Conservation (phyloP, 2,113 vertebrate genomes). For the Sardina pilchardus region DNA sequence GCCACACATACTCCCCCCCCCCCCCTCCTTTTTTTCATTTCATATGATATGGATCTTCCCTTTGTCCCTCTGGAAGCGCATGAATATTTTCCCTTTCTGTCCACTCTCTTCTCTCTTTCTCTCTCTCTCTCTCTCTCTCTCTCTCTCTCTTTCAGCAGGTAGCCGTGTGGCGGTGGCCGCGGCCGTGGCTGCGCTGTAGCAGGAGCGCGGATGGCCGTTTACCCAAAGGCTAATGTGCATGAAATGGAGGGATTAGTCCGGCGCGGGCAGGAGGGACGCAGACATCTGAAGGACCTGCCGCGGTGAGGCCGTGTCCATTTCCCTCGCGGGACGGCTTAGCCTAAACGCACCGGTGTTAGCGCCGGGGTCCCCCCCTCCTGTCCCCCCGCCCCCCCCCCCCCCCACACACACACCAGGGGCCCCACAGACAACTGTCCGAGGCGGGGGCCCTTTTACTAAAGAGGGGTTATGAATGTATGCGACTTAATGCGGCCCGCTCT, state of each 20-base stretch:
- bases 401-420: no score
- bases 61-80: not conserved
- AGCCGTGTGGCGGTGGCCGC: not conserved
- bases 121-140: not conserved
- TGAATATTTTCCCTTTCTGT: not conserved
- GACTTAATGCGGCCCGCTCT: conserved; percentile 70
- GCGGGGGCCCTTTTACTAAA: conserved; percentile 61
- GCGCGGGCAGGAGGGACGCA: conserved; percentile 30
- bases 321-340: conserved; percentile 57
- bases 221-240: conserved; percentile 53
- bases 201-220: conserved; percentile 42
- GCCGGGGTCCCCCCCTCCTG: conserved; percentile 48
- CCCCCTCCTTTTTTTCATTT: not conserved
- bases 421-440: conserved; percentile 37
- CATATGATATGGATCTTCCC: not conserved
- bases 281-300: conserved; percentile 43
- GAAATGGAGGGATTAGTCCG: conserved; percentile 46
- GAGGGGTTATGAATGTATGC: conserved; percentile 79
- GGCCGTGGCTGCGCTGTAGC: conserved; percentile 19
- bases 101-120: not conserved
- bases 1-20: not conserved
- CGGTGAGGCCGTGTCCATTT: conserved; percentile 41
- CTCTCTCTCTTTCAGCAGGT: not conserved
- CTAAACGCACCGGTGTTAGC: conserved; percentile 55
- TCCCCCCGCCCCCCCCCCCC: no score